Evolutionary conservation across 2,888 invertebrate species (phyloP).

Genomic region (Chamaedrilus cognettii): DNA sequence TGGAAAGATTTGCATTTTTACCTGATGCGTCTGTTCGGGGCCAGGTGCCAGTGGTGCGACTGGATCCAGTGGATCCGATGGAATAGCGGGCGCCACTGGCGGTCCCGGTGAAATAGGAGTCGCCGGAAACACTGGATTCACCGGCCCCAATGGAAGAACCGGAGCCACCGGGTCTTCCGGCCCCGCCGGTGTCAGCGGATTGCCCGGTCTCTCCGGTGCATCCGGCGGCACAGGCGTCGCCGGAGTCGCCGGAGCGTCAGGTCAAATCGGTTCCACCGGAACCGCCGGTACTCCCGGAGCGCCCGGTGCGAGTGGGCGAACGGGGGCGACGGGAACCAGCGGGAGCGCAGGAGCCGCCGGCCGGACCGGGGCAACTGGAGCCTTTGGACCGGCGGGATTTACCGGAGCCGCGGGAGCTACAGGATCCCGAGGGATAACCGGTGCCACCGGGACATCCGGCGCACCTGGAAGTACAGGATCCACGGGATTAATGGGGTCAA

Average conservation of each 20-base stretch:
- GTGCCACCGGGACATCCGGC: neutral
- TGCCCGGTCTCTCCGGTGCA: neutral
- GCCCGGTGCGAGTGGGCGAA: neutral
- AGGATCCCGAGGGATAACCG: neutral
- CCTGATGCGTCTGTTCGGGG: too few species aligned
- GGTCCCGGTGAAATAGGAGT: slow-evolving; percentile 8
- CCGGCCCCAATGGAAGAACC: slow-evolving; percentile 7
- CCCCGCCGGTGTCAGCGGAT: neutral
- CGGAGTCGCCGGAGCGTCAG: neutral
- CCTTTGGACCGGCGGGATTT: neutral
- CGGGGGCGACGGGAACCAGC: neutral
- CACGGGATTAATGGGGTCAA: neutral
- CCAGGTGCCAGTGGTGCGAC: slow-evolving; percentile 8
- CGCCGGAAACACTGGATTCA: neutral
- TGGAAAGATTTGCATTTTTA: too few species aligned
- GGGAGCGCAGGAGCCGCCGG: neutral
- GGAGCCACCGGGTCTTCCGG: slow-evolving; percentile 10
- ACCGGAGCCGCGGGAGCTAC: neutral
- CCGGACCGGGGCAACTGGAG: slow-evolving; percentile 4
- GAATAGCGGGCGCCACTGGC: slow-evolving; percentile 12
- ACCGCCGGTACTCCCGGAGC: neutral
- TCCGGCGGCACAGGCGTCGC: neutral
- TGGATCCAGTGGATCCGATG: neutral
- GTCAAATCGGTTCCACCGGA: neutral
- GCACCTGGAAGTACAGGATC: neutral